Base-by-base conservation (phyloP, 2,888 invertebrate genomes). In the Acanthococcus lagerstroemiae region DNA sequence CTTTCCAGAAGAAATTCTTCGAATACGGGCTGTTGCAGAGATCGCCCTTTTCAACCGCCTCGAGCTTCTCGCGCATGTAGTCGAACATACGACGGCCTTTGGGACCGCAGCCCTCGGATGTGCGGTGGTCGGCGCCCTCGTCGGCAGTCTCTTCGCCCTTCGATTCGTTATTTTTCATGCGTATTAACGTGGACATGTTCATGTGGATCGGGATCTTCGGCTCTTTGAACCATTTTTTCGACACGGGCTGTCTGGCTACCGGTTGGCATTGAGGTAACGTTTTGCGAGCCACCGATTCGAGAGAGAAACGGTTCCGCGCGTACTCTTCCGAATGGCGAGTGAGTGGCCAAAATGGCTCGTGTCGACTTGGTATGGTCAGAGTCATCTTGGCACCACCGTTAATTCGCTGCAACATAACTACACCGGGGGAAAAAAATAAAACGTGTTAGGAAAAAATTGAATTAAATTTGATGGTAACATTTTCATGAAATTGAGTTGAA, bases 161-260 rank as follows among this genome's bases (percentile, higher is more conserved):
- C 48, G 21, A 24, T 7, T 24, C 27, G 7, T 60, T 60, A 4
- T 24, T 60, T 46, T 48, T 46, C 25, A 44, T 48, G 6, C 60
- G 60, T 9, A 60, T 60, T 46, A 60, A 48, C 25, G 60, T 60
- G 17, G 60, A 60, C 17, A 48, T 48, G 48, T 60, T 60, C 26
- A 60, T n/a, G 46, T 46, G 60, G 5, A 60, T 25, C 2, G 60
- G 60, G 45, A 60, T 60, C 27, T 60, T 60, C 19, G 60, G 60
- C 19, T 60, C 48, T 48, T 48, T 25, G 48, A 26, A 60, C 60
- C 60, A 60, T 46, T 60, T 60, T 15, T 12, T 60, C 12, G 25
- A 21, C 21, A 17, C n/a, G 12, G 45, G 22, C 4, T 15, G 24
- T 50, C 25, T 26, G 21, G 24, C 9, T n/a, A 27, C 4, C 4